Base-by-base conservation (phyloP, 2,113 vertebrate genomes). In the Seriola rivoliana region DNA sequence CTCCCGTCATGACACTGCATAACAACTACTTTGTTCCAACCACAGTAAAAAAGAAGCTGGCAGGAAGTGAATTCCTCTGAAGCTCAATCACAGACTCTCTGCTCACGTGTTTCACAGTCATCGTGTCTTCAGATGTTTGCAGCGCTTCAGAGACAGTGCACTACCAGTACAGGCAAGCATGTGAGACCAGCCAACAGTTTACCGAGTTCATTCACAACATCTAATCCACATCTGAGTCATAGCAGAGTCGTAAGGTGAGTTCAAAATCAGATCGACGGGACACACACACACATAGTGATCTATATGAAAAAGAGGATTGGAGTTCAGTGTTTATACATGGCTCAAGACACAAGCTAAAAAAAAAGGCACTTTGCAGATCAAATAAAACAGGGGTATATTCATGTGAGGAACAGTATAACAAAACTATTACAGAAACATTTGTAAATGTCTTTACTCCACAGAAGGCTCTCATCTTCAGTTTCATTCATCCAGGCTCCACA, bases 41-140 rank as follows among this genome's bases (percentile, higher is more conserved):
- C 86, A 36, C 88, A 91, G 84, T 71, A 66, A 68, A 66, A 68
- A 79, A 77, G 68, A 55, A 65, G 52, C 69, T 55, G 76, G 67
- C 90, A 90, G 89, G 91, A 93, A 91, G 88, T 85, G 74, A 85
- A 92, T 92, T 93, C 89, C 87, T 89, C 76, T 72, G 54, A 70
- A 84, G 71, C 82, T 83, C 80, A 52, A 68, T 85, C 86, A 86
- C 19, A 77, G 67, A 71, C 78, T 60, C 57, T 72, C 44, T n/a
- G 58, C 81, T 79, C 78, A 84, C 68, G 25, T 83, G 82, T 74
- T 82, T 63, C 58, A 48, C 66, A 90, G 74, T 88, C 91, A 76
- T 88, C 44, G 5, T 36, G 48, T 57, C 81, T 59, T 84, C 82
- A 88, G 90, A 93, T 76, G 84, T 88, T 86, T 86, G 78, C 78